phyloP scores from a whole-genome alignment of 2,888 invertebrate genomes.

The Trichogramma evanescens region DNA sequence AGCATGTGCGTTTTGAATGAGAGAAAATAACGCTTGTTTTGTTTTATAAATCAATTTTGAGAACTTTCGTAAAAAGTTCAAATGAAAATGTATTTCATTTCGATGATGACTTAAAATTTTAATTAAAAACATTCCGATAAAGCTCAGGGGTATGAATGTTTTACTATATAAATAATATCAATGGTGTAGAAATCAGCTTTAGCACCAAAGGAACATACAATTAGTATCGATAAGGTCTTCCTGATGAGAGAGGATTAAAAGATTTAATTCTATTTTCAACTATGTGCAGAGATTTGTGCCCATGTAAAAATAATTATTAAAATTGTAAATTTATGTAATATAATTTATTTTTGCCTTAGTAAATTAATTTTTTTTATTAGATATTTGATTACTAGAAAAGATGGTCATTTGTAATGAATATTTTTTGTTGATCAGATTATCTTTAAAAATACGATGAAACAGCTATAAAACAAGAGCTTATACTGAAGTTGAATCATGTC shows the following conservation, averaged over 20 bases:
- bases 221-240: constrained; percentile 42
- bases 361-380: too few relatives aligned
- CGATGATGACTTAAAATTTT: constrained; percentile 28
- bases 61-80: constrained; percentile 19
- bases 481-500: not conserved
- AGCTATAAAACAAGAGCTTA: too few relatives aligned
- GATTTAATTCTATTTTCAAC: constrained; percentile 27
- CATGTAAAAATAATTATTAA: constrained; percentile 9
- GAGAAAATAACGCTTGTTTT: constrained; percentile 26
- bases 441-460: too few relatives aligned
- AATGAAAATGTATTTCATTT: constrained; percentile 18
- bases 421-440: not conserved
- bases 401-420: not conserved
- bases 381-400: not conserved
- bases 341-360: too few relatives aligned
- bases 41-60: constrained; percentile 16
- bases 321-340: not conserved
- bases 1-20: constrained; percentile 31
- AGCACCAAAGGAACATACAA: constrained; percentile 31
- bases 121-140: constrained; percentile 39
- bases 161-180: constrained; percentile 27
- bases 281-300: constrained; percentile 11
- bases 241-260: constrained; percentile 34
- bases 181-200: constrained; percentile 40
- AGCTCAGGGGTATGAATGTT: constrained; percentile 35